A percentile compares a stretch with the other conserved stretches of the same genome.
Conservation (phyloP, 2,888 invertebrate genomes). For the Erannis defoliaria region DNA sequence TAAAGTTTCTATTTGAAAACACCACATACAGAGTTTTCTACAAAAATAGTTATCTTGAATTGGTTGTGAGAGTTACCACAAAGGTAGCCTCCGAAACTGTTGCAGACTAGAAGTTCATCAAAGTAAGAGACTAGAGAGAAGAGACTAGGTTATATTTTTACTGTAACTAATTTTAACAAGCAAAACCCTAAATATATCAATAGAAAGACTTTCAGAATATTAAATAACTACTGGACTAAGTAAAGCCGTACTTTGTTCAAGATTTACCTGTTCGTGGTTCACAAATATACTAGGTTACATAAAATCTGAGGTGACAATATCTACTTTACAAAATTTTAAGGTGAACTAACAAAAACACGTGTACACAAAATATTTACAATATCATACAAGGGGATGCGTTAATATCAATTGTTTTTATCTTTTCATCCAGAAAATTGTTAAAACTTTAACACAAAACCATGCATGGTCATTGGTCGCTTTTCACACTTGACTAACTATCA, state of each 20-base stretch:
- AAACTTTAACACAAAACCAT: conserved; percentile 17
- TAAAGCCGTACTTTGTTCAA: not conserved
- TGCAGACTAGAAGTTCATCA: too few species aligned
- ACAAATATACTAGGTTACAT: not conserved
- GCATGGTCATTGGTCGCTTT: conserved; percentile 21
- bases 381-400: conserved; percentile 1
- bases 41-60: not conserved
- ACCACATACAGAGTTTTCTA: not conserved
- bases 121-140: too few species aligned
- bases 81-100: too few species aligned
- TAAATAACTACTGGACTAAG: not conserved
- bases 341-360: conserved; percentile 2
- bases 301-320: not conserved
- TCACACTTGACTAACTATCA: not conserved
- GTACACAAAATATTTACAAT: conserved; percentile 25
- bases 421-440: not conserved
- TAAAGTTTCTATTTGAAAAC: not conserved
- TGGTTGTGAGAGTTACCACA: too few species aligned
- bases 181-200: too few species aligned
- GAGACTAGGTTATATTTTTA: too few species aligned
- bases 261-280: not conserved
- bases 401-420: not conserved
- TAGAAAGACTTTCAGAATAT: not conserved
- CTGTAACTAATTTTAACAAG: too few species aligned
- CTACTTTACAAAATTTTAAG: conserved; percentile 2